Conservation (phyloP, 2,797 vertebrate genomes). For the Capromys pilorides region DNA sequence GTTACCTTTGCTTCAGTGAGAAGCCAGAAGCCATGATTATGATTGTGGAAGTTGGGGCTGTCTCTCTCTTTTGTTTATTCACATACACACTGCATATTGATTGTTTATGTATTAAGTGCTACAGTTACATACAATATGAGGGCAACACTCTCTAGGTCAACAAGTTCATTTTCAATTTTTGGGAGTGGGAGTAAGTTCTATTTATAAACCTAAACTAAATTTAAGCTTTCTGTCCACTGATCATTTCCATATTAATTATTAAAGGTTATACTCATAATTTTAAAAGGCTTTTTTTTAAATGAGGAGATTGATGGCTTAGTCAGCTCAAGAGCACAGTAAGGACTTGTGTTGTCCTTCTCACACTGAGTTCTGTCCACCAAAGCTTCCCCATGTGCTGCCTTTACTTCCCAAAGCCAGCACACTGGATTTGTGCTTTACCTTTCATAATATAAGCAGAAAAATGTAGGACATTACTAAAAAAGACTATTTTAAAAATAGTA, state of each 20-base stretch:
- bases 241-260: neutral
- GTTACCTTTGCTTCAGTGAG: neutral
- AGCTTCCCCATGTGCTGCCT: neutral
- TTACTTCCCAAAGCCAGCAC: neutral
- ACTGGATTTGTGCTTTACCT: neutral
- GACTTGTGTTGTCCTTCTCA: neutral
- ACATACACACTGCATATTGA: neutral
- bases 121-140: neutral
- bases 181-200: neutral
- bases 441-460: neutral
- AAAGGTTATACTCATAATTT: neutral
- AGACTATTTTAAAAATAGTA: conserved; percentile 29
- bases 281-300: neutral
- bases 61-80: neutral
- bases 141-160: neutral
- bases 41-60: neutral
- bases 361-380: neutral
- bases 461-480: neutral
- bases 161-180: neutral
- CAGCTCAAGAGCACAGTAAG: neutral
- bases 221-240: neutral
- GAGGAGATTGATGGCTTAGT: neutral
- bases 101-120: neutral
- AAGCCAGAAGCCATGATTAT: neutral
- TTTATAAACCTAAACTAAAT: neutral